Percentiles rank a stretch among this genome's conserved stretches.
phyloP scores from a whole-genome alignment of 2,113 vertebrate genomes.

The Falcunculus frontatus region DNA sequence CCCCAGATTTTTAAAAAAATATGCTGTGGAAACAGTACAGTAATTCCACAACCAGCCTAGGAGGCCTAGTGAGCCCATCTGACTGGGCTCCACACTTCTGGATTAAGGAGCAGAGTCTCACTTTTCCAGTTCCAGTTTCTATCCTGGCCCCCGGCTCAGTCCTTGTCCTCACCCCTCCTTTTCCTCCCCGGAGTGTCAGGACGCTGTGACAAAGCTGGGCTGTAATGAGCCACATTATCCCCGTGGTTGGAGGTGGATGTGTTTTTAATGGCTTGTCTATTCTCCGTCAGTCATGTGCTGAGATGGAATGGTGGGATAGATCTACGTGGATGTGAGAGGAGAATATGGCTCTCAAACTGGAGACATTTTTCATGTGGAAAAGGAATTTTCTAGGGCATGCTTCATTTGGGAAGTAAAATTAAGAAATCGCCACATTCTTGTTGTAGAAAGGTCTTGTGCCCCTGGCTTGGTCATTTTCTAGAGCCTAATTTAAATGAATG shows the following conservation, averaged over 20 bases:
- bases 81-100: conserved; percentile 33
- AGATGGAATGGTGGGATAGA: conserved; percentile 50
- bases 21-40: neutral
- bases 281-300: conserved; percentile 64
- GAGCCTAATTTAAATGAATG: neutral
- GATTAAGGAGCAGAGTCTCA: conserved; percentile 31
- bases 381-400: neutral
- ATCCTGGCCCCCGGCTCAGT: neutral
- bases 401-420: neutral
- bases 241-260: conserved; percentile 74
- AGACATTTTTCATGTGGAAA: neutral
- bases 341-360: neutral
- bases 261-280: conserved; percentile 69
- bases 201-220: conserved; percentile 58
- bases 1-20: rapidly evolving
- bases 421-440: neutral
- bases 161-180: conserved; percentile 25
- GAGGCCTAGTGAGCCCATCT: conserved; percentile 53
- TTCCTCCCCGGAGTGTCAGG: conserved; percentile 65
- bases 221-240: conserved; percentile 68
- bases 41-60: neutral
- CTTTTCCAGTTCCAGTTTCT: conserved; percentile 13
- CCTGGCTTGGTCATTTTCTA: neutral
- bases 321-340: neutral
- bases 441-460: neutral